These are phyloP conservation scores for Scomber colias DNA, from an alignment of 2,113 vertebrate species.

Conservation along the genomic window DNA sequence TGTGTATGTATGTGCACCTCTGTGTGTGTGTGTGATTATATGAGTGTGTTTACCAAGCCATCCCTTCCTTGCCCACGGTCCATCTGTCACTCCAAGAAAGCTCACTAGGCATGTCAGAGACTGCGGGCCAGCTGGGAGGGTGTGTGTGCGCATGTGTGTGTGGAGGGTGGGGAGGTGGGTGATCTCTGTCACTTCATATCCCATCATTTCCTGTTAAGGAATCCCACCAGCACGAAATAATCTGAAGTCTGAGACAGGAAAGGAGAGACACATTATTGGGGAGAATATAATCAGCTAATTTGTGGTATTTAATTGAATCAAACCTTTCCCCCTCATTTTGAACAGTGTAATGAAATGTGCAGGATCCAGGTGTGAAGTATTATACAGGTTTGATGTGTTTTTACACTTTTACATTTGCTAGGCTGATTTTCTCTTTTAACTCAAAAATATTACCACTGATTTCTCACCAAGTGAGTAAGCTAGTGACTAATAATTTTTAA, in stretches of 20 bases:
- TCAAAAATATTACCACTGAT: too few relatives aligned
- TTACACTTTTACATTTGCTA: too few relatives aligned
- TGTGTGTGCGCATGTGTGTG: conserved; percentile 21
- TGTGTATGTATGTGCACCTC: conserved; percentile 5
- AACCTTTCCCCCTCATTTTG: background rate
- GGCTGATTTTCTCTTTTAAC: too few relatives aligned
- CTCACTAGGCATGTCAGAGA: conserved; percentile 56
- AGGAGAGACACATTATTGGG: conserved; percentile 6
- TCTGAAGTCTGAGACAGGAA: conserved; percentile 7
- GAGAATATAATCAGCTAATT: background rate
- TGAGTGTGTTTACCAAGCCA: conserved; percentile 47
- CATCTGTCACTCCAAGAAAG: conserved; percentile 65
- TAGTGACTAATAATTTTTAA: too few relatives aligned
- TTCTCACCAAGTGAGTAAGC: too few relatives aligned
- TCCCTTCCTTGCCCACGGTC: conserved; percentile 35
- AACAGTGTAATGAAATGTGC: too few relatives aligned
- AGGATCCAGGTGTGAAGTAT: too few relatives aligned
- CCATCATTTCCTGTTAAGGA: conserved; percentile 60
- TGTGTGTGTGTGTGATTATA: conserved; percentile 22
- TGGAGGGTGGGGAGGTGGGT: background rate
- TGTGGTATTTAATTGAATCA: background rate
- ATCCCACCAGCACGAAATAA: conserved; percentile 44
- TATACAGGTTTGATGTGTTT: too few relatives aligned
- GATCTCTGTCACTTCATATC: conserved; percentile 51
- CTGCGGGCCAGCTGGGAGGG: conserved; percentile 42